These are phyloP conservation scores for Saxidomus purpurata DNA, from an alignment of 1,140 invertebrate genomes.

Conservation along the genomic window DNA sequence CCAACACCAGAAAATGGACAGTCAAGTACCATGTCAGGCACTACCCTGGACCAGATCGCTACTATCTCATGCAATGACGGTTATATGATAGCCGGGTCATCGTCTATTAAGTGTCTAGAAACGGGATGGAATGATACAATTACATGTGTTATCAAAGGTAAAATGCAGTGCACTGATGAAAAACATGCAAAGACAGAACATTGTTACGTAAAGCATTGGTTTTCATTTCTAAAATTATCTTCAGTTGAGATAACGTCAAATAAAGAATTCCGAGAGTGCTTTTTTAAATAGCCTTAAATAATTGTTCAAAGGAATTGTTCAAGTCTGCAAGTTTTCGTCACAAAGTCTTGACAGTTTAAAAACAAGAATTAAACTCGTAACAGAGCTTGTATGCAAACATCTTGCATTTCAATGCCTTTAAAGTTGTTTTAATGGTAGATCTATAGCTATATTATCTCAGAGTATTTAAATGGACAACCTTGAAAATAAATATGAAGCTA, in stretches of 20 bases:
- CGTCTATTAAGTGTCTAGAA: neutral
- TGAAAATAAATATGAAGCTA: too few relatives aligned
- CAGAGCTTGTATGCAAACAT: neutral
- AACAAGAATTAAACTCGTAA: neutral
- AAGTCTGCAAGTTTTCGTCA: too few relatives aligned
- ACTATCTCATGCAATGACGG: conserved; percentile 12
- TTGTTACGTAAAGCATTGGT: too few relatives aligned
- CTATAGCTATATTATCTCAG: too few relatives aligned
- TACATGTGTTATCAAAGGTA: conserved; percentile 27
- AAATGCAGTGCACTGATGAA: neutral
- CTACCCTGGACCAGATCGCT: conserved; percentile 17
- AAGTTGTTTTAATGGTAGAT: too few relatives aligned
- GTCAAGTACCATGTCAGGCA: neutral
- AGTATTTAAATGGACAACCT: too few relatives aligned
- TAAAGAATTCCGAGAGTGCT: too few relatives aligned
- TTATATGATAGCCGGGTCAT: neutral
- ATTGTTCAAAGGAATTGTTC: too few relatives aligned
- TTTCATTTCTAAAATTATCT: too few relatives aligned
- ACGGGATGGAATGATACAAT: conserved; percentile 7
- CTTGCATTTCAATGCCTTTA: neutral
- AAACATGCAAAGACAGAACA: neutral
- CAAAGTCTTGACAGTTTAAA: neutral
- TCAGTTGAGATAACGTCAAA: too few relatives aligned
- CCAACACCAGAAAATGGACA: conserved; percentile 11
- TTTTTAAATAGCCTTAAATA: too few relatives aligned